These are phyloP conservation scores for Dipodomys ordii DNA, from an alignment of 2,113 vertebrate genomes.

Conservation along the genomic window DNA sequence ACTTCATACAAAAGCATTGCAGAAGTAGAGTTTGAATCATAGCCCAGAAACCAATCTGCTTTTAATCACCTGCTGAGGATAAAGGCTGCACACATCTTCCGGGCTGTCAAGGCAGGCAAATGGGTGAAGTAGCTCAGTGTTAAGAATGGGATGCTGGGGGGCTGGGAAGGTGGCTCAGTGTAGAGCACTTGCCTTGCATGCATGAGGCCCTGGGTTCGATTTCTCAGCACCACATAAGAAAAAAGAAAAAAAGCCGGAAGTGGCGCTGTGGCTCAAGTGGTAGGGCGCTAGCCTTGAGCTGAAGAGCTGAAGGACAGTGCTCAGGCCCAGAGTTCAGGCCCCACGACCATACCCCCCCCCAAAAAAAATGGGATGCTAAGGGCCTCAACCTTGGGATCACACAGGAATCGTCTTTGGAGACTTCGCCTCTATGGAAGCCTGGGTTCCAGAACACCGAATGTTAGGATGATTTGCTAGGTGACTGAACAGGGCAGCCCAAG, in stretches of 20 bases:
- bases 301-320: too few species aligned
- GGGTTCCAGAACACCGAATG: not conserved
- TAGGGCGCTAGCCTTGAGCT: too few species aligned
- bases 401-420: not conserved
- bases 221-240: too few species aligned
- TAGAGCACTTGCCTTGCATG: too few species aligned
- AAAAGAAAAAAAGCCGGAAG: too few species aligned
- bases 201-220: too few species aligned
- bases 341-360: too few species aligned
- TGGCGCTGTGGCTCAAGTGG: too few species aligned
- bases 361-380: not conserved
- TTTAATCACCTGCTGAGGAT: not conserved
- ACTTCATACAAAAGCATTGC: not conserved
- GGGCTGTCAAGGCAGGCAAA: not conserved
- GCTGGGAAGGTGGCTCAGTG: too few species aligned
- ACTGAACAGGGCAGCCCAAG: not conserved
- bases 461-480: not conserved
- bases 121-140: not conserved
- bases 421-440: not conserved
- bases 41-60: not conserved
- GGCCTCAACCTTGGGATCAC: not conserved
- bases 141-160: not conserved
- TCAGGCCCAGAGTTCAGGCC: too few species aligned
- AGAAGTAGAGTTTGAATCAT: conserved; percentile 26
- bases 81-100: not conserved